Evolutionary conservation across 2,797 vertebrate species (phyloP), one percentile per base, ranked within the genome.

Genomic region (Alcedo quadribrachys): DNA sequence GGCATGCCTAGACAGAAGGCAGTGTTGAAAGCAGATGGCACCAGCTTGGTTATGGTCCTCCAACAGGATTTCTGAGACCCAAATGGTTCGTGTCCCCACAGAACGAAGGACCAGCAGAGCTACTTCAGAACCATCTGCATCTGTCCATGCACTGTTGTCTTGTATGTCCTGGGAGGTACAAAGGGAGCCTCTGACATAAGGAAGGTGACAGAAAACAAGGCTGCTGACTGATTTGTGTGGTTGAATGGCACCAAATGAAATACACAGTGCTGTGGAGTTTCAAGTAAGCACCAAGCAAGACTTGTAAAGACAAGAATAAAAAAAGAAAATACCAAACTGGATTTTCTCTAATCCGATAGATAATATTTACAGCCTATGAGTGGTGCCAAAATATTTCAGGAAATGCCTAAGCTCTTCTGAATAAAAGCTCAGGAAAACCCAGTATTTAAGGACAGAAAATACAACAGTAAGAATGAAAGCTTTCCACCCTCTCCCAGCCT

Each of bases 311-410:
- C 80, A 83, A 81, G 63, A 7, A 5, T 6, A 15, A 10, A 15
- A 4, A 25, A 37, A 57, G 32, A 81, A 79, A 60, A 58, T 58
- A 61, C 66, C 30, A 62, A 95, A 95, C 57, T 74, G 67, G 88
- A 86, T 89, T 92, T 93, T 93, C 86, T 97, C 95, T 95, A 94
- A 95, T 91, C 67, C 67, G 91, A 84, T 77, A 90, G 92, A 87
- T 86, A 95, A 77, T 93, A 97, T 96, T 94, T 97, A 96, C 68
- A 96, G 93, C 81, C 90, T 74, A 46, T 0, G 57, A n/a, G 40
- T 37, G 40, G 79, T 92, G 92, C 87, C 95, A 96, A 96, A 95
- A 94, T 94, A 96, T 96, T 93, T 96, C 83, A 95, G 94, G 93
- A 96, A 96, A 96, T 91, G 85, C 76, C 92, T 79, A 81, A 84